Conservation (phyloP, 2,797 vertebrate genomes). For the Periophthalmus magnuspinnatus region DNA sequence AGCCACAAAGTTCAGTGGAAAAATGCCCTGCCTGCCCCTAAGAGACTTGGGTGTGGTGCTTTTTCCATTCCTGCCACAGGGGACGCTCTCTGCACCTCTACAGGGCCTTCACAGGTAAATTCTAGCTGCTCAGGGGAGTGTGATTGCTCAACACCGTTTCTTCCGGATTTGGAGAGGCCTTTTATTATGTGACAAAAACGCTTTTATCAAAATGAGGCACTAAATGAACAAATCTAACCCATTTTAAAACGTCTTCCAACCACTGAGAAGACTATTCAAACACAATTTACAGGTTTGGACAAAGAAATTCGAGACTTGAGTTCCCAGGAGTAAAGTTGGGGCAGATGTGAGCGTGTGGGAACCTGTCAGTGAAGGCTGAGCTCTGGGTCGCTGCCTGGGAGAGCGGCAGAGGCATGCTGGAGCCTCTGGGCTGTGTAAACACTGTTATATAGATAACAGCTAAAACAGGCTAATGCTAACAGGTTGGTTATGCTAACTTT, state of each 20-base stretch:
- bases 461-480: slow-evolving; percentile 16
- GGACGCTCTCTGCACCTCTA: slow-evolving; percentile 12
- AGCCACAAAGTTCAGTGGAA: slow-evolving; percentile 10
- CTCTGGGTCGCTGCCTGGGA: slow-evolving; percentile 49
- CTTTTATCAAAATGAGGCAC: neutral
- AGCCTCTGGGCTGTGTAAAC: slow-evolving; percentile 72
- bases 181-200: neutral
- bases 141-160: slow-evolving; percentile 10
- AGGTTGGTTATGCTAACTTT: slow-evolving; percentile 37
- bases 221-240: neutral
- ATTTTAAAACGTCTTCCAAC: neutral
- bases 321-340: slow-evolving; percentile 32
- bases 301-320: neutral
- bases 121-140: neutral
- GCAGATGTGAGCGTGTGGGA: slow-evolving; percentile 60
- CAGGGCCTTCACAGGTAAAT: slow-evolving; percentile 6
- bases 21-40: slow-evolving; percentile 1
- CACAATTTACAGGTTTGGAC: neutral
- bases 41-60: slow-evolving; percentile 42
- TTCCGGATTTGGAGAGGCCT: neutral
- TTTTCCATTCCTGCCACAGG: slow-evolving; percentile 49
- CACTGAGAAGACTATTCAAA: neutral
- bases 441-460: slow-evolving; percentile 54
- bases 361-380: slow-evolving; percentile 61
- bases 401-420: slow-evolving; percentile 63